These are phyloP conservation scores for Netelia fuscicornis DNA, from an alignment of 2,888 invertebrate species.

Conservation along the genomic window DNA sequence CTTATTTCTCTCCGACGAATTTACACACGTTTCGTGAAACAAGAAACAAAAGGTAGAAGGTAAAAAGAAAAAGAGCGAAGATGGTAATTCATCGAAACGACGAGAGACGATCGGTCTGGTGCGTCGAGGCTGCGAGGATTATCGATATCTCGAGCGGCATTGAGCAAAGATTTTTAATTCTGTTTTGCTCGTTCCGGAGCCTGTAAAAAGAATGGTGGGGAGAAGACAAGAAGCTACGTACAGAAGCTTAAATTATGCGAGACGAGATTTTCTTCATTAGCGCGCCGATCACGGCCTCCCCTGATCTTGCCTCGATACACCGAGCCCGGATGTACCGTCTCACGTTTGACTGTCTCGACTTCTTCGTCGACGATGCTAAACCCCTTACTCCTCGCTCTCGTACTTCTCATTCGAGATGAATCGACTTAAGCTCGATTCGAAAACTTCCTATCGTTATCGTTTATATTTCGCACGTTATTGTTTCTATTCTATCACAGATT, in stretches of 20 bases:
- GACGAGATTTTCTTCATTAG: conserved; percentile 78
- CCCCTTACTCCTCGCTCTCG: too few relatives aligned
- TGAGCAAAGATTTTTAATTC: not conserved
- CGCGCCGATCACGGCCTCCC: conserved; percentile 78
- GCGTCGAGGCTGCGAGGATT: not conserved
- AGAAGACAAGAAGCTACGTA: conserved; percentile 3
- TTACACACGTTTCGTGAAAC: not conserved
- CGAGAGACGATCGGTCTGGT: not conserved
- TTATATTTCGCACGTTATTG: too few relatives aligned
- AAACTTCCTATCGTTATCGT: too few relatives aligned
- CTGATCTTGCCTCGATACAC: conserved; percentile 79
- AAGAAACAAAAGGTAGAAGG: not conserved
- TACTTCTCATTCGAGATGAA: conserved; percentile 7
- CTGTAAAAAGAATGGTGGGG: not conserved
- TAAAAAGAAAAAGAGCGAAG: conserved; percentile 1
- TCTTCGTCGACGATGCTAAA: conserved; percentile 14
- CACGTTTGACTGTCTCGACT: conserved; percentile 67
- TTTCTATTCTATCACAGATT: too few relatives aligned
- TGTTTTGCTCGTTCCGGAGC: not conserved
- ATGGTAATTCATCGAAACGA: conserved; percentile 26
- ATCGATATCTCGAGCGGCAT: conserved; percentile 4
- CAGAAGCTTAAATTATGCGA: conserved; percentile 74
- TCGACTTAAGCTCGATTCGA: not conserved
- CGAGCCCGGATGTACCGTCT: conserved; percentile 78
- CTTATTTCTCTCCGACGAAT: not conserved